phyloP scores from a whole-genome alignment of 2,113 vertebrate genomes.

The rat (Rattus norvegicus) region GRCr8 NC_086021.1:183744501-183745000 shows the following conservation, averaged over 20 bases:
- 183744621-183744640: not conserved
- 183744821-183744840: not conserved
- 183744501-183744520: not conserved
- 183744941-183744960: too few relatives aligned
- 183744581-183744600: accelerated
- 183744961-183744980: not conserved
- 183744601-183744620: accelerated
- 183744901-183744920: not conserved
- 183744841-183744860: too few relatives aligned
- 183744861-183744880: not conserved
- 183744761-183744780: accelerated
- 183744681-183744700: accelerated
- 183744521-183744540: not conserved
- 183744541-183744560: not conserved
- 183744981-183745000: not conserved
- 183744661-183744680: not conserved
- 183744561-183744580: accelerated
- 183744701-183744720: accelerated
- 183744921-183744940: not conserved
- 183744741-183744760: accelerated
- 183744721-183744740: not conserved
- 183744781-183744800: not conserved
- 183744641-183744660: accelerated
- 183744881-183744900: not conserved
- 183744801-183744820: not conserved